Evolutionary conservation across 2,797 vertebrate genomes (phyloP).

Genomic region (Telmatherina bonti): DNA sequence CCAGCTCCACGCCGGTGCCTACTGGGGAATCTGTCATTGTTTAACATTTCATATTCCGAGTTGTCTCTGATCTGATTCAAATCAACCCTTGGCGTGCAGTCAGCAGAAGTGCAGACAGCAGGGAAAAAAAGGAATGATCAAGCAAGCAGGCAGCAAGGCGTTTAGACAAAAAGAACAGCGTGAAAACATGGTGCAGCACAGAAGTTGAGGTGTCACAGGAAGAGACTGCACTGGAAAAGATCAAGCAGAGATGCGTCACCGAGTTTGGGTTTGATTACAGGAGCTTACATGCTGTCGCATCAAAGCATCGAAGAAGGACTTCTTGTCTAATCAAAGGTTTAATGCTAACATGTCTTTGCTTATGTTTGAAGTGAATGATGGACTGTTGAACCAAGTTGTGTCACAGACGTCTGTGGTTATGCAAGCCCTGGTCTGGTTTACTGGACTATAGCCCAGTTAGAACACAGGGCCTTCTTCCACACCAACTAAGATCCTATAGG

Average conservation of each 20-base stretch:
- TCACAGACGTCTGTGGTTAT: too few species aligned
- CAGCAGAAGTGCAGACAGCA: constrained; percentile 2
- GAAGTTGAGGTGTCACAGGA: constrained; percentile 36
- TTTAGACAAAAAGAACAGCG: constrained; percentile 12
- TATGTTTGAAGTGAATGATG: constrained; percentile 4
- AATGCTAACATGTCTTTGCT: constrained; percentile 5
- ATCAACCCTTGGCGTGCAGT: constrained; percentile 12
- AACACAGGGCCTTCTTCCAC: too few species aligned
- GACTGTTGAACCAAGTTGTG: background rate
- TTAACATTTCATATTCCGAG: constrained; percentile 26
- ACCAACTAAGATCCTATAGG: too few species aligned
- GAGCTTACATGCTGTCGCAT: background rate
- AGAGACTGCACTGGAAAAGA: background rate
- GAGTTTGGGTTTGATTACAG: background rate
- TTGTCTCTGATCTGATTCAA: constrained; percentile 30
- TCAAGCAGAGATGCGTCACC: background rate
- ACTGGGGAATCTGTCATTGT: constrained; percentile 23
- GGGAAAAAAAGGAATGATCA: background rate
- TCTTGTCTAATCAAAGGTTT: constrained; percentile 2
- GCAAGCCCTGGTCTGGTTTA: background rate
- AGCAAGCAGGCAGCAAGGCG: constrained; percentile 1
- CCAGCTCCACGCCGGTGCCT: constrained; percentile 4
- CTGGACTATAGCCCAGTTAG: background rate
- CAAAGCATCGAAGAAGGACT: background rate
- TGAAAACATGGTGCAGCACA: constrained; percentile 6